phyloP scores from a whole-genome alignment of 2,113 vertebrate genomes.

The rabbit (Oryctolagus cuniculus) region mOryCun1.1 NC_091440.1:3514001-3514500 shows the following conservation, averaged over 20 bases:
- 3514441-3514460: not conserved
- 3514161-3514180: not conserved
- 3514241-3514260: too few species aligned
- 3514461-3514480: too few species aligned
- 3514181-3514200: not conserved
- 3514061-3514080: too few species aligned
- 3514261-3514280: not conserved
- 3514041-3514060: too few species aligned
- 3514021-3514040: too few species aligned
- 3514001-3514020: too few species aligned
- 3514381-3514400: not conserved
- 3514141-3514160: not conserved
- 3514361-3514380: not conserved
- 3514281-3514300: not conserved
- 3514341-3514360: not conserved
- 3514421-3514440: too few species aligned
- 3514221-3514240: not conserved
- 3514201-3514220: not conserved
- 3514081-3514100: too few species aligned
- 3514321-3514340: not conserved
- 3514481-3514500: too few species aligned
- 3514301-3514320: not conserved
- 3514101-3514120: too few species aligned
- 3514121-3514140: too few species aligned
- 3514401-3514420: not conserved